phyloP scores from a whole-genome alignment of 2,888 invertebrate species.

The Neoaliturus tenellus region DNA sequence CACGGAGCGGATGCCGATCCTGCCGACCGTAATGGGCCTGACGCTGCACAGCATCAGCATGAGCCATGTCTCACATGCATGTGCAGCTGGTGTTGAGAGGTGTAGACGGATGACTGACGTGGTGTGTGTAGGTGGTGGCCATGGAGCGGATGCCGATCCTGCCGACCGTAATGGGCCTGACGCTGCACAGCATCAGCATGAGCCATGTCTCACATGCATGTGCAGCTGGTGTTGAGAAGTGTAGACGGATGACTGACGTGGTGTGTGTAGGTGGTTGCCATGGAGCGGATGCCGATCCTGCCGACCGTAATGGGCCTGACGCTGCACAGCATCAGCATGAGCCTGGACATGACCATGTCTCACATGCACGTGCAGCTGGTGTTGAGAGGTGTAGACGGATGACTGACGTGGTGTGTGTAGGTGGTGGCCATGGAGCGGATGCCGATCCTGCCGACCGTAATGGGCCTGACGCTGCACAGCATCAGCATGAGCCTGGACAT shows the following conservation, averaged over 20 bases:
- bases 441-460: constrained; percentile 19
- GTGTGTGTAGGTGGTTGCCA: constrained; percentile 29
- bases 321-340: constrained; percentile 53
- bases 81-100: constrained; percentile 76
- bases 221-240: constrained; percentile 76
- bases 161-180: constrained; percentile 51
- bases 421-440: constrained; percentile 56
- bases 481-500: constrained; percentile 53
- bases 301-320: constrained; percentile 54
- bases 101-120: too few relatives aligned
- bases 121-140: constrained; percentile 23
- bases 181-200: constrained; percentile 53
- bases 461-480: constrained; percentile 54
- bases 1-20: constrained; percentile 52
- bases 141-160: constrained; percentile 53
- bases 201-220: constrained; percentile 19
- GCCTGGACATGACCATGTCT: constrained; percentile 18
- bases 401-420: neutral
- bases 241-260: too few relatives aligned
- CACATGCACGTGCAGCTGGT: constrained; percentile 71
- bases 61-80: constrained; percentile 31
- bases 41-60: constrained; percentile 54
- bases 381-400: too few relatives aligned
- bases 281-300: constrained; percentile 51
- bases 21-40: constrained; percentile 49